Evolutionary conservation across 2,888 invertebrate species (phyloP).

Genomic region (Galerucella pusilla): DNA sequence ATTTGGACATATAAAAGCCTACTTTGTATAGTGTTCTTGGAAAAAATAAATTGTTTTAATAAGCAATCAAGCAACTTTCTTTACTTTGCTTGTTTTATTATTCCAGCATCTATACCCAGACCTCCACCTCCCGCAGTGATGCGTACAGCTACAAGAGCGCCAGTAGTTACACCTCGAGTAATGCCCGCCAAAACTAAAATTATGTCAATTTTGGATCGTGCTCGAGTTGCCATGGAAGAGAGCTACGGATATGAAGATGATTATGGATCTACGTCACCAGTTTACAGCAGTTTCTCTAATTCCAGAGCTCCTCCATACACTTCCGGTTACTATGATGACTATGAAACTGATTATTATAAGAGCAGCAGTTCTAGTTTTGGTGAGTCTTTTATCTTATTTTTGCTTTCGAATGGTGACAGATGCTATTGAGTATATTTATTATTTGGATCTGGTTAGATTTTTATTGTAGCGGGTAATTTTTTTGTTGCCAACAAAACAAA

Average conservation of each 20-base stretch:
- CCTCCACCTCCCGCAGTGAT: constrained; percentile 64
- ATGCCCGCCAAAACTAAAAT: constrained; percentile 82
- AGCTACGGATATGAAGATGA: constrained; percentile 74
- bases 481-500: too few relatives aligned
- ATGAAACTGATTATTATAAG: constrained; percentile 66
- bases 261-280: constrained; percentile 55
- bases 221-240: constrained; percentile 84
- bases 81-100: neutral
- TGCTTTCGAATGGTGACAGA: neutral
- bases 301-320: constrained; percentile 52
- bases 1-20: too few relatives aligned
- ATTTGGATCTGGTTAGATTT: neutral
- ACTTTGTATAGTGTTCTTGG: too few relatives aligned
- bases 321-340: constrained; percentile 64
- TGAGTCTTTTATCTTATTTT: constrained; percentile 41
- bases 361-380: constrained; percentile 62
- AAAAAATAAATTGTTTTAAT: too few relatives aligned
- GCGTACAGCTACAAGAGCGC: constrained; percentile 64
- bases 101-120: constrained; percentile 53
- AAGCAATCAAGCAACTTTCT: too few relatives aligned
- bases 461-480: too few relatives aligned
- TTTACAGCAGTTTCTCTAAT: constrained; percentile 55
- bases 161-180: constrained; percentile 67
- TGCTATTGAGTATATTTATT: neutral
- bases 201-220: constrained; percentile 85